Percentiles rank a stretch among this genome's conserved stretches.
phyloP scores from a whole-genome alignment of 2,888 invertebrate species.

The Aplocera efformata region DNA sequence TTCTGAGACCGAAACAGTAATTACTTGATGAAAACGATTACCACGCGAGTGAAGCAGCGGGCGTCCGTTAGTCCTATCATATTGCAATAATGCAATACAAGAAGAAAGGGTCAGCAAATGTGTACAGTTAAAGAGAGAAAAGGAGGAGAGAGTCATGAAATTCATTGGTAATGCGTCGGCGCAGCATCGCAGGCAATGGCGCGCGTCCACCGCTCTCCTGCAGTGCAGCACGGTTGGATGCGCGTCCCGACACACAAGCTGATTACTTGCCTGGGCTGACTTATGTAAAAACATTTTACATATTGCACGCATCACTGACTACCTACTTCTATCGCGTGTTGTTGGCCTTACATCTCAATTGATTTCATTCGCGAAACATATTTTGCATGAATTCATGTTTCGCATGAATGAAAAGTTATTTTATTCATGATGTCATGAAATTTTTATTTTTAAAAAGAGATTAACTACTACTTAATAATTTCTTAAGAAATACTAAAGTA shows the following conservation, averaged over 20 bases:
- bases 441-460: no score
- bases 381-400: no score
- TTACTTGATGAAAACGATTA: no score
- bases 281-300: conserved; percentile 27
- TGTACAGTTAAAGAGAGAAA: conserved; percentile 34
- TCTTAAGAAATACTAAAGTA: no score
- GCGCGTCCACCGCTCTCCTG: conserved; percentile 57
- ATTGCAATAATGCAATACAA: conserved; percentile 16
- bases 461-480: no score
- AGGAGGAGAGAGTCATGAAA: conserved; percentile 42
- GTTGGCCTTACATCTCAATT: conserved; percentile 21
- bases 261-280: conserved; percentile 19
- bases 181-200: conserved; percentile 50
- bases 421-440: no score
- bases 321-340: conserved; percentile 17
- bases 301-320: conserved; percentile 23
- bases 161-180: conserved; percentile 34
- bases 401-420: no score
- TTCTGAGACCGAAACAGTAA: no score
- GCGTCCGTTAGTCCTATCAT: no score
- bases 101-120: conserved; percentile 20
- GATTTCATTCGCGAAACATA: no score
- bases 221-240: conserved; percentile 52
- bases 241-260: conserved; percentile 39
- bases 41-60: no score